These are phyloP conservation scores for Drosophila melanica DNA, from an alignment of 1,140 invertebrate genomes.

Conservation along the genomic window DNA sequence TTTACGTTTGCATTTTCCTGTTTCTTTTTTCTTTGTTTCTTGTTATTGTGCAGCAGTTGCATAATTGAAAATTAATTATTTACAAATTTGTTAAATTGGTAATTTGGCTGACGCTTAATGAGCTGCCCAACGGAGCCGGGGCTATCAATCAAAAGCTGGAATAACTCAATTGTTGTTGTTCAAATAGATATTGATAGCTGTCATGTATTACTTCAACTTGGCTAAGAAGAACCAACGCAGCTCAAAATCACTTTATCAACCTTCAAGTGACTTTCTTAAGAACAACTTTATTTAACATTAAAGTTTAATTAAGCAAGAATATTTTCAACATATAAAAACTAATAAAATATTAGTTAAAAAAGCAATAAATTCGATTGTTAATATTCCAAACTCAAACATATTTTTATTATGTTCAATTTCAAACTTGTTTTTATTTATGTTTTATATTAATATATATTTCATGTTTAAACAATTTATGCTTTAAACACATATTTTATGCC, in stretches of 20 bases:
- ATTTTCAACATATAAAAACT: too few relatives aligned
- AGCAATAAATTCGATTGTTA: too few relatives aligned
- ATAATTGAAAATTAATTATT: conserved; percentile 83
- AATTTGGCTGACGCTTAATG: conserved; percentile 65
- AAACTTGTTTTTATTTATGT: neutral
- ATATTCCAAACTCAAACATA: too few relatives aligned
- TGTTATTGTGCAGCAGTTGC: conserved; percentile 53
- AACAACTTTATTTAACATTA: too few relatives aligned
- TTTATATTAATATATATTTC: neutral
- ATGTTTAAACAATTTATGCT: neutral
- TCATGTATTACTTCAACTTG: neutral
- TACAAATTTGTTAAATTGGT: conserved; percentile 62
- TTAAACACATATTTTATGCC: neutral
- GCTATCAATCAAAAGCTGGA: conserved; percentile 57
- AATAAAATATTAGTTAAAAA: too few relatives aligned
- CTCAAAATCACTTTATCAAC: neutral
- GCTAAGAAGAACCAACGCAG: neutral
- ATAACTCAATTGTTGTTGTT: neutral
- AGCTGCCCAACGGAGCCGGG: neutral
- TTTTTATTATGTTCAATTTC: too few relatives aligned
- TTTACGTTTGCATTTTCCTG: conserved; percentile 1
- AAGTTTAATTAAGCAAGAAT: too few relatives aligned
- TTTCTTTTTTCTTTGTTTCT: conserved; percentile 2
- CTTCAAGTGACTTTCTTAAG: neutral
- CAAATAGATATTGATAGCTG: neutral